These are phyloP conservation scores for Watsonalla cultraria DNA, from an alignment of 2,888 invertebrate species.

Conservation along the genomic window DNA sequence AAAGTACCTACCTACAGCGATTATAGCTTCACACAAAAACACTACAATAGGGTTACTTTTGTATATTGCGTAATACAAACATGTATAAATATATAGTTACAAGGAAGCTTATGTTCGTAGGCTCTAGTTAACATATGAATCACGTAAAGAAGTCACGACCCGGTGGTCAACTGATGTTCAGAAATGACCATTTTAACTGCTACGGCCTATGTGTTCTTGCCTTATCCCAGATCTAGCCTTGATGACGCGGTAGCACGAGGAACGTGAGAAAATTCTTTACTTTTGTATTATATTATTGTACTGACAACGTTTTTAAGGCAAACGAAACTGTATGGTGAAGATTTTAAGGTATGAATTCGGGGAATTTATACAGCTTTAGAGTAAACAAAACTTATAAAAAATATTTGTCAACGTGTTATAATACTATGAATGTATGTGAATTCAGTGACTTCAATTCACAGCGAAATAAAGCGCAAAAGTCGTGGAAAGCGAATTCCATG, in stretches of 20 bases:
- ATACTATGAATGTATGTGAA: too few relatives aligned
- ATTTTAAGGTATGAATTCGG: neutral
- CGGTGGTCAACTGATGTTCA: conserved; percentile 48
- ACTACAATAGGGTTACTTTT: too few relatives aligned
- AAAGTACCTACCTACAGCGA: too few relatives aligned
- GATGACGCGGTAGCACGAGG: conserved; percentile 38
- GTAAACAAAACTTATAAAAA: too few relatives aligned
- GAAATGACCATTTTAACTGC: conserved; percentile 41
- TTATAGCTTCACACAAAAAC: too few relatives aligned
- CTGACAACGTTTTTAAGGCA: neutral
- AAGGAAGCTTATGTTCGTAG: conserved; percentile 13
- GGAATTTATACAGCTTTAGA: too few relatives aligned
- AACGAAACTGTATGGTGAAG: neutral
- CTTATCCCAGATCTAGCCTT: conserved; percentile 62
- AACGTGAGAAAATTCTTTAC: conserved; percentile 56
- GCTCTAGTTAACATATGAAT: conserved; percentile 22
- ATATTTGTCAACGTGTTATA: too few relatives aligned
- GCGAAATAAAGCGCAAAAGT: too few relatives aligned
- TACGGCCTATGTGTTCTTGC: conserved; percentile 31
- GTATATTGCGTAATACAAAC: too few relatives aligned
- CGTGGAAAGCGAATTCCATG: too few relatives aligned
- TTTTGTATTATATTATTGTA: conserved; percentile 14
- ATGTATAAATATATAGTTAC: conserved; percentile 4
- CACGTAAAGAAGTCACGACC: conserved; percentile 48
- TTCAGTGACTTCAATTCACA: too few relatives aligned